Conservation (phyloP, 2,113 vertebrate genomes). For the Setophaga coronata region DNA sequence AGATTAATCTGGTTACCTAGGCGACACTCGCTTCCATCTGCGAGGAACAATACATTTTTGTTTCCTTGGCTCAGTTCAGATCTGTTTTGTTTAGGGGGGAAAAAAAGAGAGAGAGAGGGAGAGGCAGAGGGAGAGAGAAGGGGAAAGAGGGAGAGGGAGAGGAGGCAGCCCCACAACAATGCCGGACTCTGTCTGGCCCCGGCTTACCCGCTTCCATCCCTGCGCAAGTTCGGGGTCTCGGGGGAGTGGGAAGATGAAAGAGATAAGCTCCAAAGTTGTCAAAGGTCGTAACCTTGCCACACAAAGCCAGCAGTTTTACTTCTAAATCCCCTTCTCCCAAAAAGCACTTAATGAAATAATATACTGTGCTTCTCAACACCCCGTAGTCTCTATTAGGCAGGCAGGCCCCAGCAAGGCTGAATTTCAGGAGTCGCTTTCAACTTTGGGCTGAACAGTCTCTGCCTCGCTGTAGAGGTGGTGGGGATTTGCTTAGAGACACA, state of each 20-base stretch:
- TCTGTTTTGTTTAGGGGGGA: slow-evolving; percentile 89
- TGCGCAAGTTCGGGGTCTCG: slow-evolving; percentile 80
- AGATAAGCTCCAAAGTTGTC: slow-evolving; percentile 86
- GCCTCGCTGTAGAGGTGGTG: not conserved
- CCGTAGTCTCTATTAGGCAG: slow-evolving; percentile 67
- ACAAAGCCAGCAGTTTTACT: slow-evolving; percentile 87
- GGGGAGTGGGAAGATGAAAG: slow-evolving; percentile 81
- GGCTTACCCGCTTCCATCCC: slow-evolving; percentile 78
- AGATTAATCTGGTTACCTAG: slow-evolving; percentile 99
- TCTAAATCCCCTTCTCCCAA: slow-evolving; percentile 83
- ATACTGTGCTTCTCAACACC: slow-evolving; percentile 80
- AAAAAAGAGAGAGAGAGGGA: not conserved
- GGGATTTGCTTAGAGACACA: not conserved
- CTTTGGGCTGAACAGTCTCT: slow-evolving; percentile 41
- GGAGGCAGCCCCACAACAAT: slow-evolving; percentile 86
- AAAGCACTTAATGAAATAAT: slow-evolving; percentile 98
- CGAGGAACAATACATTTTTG: slow-evolving; percentile 99
- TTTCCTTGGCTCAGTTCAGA: slow-evolving; percentile 99
- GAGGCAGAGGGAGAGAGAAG: slow-evolving; percentile 34
- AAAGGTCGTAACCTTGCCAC: slow-evolving; percentile 92
- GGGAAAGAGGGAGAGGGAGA: slow-evolving; percentile 59
- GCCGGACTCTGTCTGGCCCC: slow-evolving; percentile 87
- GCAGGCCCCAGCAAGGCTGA: slow-evolving; percentile 49
- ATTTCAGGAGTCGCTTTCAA: slow-evolving; percentile 59
- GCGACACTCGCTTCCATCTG: slow-evolving; percentile 99